Base-by-base conservation (phyloP, 2,888 invertebrate species). In the Chironomus tentans region DNA sequence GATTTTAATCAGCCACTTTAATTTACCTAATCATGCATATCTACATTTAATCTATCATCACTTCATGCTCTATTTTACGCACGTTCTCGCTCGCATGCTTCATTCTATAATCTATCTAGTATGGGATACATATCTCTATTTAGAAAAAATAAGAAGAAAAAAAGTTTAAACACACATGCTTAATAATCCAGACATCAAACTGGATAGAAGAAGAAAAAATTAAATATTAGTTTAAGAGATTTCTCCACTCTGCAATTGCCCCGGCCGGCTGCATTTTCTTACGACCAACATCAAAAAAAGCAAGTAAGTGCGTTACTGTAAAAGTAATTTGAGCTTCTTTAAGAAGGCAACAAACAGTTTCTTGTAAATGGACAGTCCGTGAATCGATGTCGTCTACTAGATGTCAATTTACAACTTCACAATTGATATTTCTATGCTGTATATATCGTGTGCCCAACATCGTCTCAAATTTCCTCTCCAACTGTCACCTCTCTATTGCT, bases 391-490 rank as follows among this genome's bases (percentile, higher is more conserved):
- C 10, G 56, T 56, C 56, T 56, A 56, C 56, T 56, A 56, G 56
- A 73, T 73, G 72, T 61, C 72, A 22, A 62, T 61, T 73, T 38
- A 73, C 72, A 56, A 73, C 72, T 70, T n/a, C 38, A 24, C 65
- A 21, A 24, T 65, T 24, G 65, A 65, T 22, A 65, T 24, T 24
- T 24, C 38, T 10, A 38, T 38, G 38, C 38, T 24, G 13, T 22
- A 21, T 65, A 21, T 65, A 38, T 73, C 72, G 72, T 73, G 72
- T 62, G 61, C 72, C 72, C 62, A 62, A 38, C 10, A 61, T 38
- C 72, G 72, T 28, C 72, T 73, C 72, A 73, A 62, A 46, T 73
- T 73, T 61, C 72, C 24, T 73, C 72, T 13, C 18, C 72, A 73
- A 73, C 72, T 73, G 72, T 73, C 72, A 56, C 61, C 22, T 73